A percentile compares a stretch with the other conserved stretches of the same genome.
Conservation (phyloP, 2,797 vertebrate species). For the Alca torda region DNA sequence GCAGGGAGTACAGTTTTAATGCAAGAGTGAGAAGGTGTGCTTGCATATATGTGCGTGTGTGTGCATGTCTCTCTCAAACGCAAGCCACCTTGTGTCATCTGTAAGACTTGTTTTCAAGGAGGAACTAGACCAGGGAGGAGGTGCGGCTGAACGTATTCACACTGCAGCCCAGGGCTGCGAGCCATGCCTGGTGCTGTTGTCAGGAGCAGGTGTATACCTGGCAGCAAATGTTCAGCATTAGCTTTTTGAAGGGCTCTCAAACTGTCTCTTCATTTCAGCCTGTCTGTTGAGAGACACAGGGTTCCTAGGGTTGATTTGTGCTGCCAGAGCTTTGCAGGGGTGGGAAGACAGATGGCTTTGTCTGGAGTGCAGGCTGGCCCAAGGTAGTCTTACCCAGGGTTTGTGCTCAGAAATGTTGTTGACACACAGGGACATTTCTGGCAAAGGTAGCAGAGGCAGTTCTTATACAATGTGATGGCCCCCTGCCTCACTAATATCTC, state of each 20-base stretch:
- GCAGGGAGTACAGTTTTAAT: neutral
- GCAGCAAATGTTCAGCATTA: neutral
- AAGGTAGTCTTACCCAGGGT: neutral
- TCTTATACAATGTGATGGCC: neutral
- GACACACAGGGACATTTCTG: neutral
- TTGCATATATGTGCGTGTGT: neutral
- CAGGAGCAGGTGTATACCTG: conserved; percentile 27
- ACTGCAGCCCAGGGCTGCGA: neutral
- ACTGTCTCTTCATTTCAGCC: neutral
- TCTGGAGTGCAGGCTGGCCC: conserved; percentile 7
- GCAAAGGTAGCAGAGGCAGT: neutral
- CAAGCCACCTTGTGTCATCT: neutral
- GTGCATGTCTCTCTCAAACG: neutral
- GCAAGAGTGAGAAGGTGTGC: neutral
- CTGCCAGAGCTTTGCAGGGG: conserved; percentile 16
- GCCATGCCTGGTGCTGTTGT: neutral
- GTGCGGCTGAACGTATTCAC: neutral
- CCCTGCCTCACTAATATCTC: neutral
- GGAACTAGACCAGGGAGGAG: neutral
- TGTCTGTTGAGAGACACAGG: neutral
- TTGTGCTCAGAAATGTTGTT: neutral
- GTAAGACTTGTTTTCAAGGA: neutral
- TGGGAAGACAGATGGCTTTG: conserved; percentile 39
- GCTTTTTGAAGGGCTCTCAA: neutral
- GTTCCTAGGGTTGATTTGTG: neutral